Base-by-base conservation (phyloP, 2,888 invertebrate genomes). In the Ormyrus thymus region DNA sequence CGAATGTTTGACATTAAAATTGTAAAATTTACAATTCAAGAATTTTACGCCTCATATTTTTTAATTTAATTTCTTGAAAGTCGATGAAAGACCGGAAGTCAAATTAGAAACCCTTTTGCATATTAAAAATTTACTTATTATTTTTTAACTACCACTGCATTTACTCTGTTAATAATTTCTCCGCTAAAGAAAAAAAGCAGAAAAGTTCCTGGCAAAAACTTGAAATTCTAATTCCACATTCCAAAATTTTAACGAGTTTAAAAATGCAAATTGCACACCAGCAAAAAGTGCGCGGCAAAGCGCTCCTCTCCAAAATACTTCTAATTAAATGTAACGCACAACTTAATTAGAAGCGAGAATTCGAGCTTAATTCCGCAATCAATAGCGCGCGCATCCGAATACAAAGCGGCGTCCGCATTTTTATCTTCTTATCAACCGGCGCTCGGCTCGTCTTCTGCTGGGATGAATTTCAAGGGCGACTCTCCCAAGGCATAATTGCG, bases 401-500 rank as follows among this genome's bases (percentile, higher is more conserved):
- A 29, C 59, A 66, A 51, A 66, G 13, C 66, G n/a, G 6, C n/a
- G 13, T 46, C 61, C 55, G 13, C 55, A 68, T 66, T 66, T 9
- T 43, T 51, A 10, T 45, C 11, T 45, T 11, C 6, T 29, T 29
- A 29, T 29, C 29, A 29, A 29, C 29, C 29, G 29, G 29, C 29
- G 29, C 55, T 6, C 45, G n/a, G 3, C 46, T 4, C n/a, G 29
- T 29, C 59, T 59, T 13, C 11, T 7, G 45, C n/a, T 7, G n/a
- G 58, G 46, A 56, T 46, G 51, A 76, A 29, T 71, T 74, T 76
- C 76, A 76, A 76, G 71, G 64, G 9, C 61, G 64, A 76, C 65
- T 78, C 70, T 29, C 29, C 29, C 29, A 29, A 3, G 74, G 81
- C 73, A 81, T 86, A 87, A 87, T 87, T 86, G 84, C 84, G 83